Base-by-base conservation (phyloP, 2,888 invertebrate genomes). In the Monochamus alternatus region DNA sequence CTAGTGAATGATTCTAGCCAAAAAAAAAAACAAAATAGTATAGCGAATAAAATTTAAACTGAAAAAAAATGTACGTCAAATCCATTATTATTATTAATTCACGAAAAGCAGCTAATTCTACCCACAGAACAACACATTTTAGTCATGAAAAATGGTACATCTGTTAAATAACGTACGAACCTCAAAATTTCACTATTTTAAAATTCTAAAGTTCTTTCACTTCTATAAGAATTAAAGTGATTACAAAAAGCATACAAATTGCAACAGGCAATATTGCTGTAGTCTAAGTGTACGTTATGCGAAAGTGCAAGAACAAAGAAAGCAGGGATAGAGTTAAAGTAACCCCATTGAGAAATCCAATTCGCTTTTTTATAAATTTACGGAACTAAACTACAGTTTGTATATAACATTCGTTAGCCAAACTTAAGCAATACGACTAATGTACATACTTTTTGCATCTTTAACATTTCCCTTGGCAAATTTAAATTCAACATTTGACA, bases 341-440 rank as follows among this genome's bases (percentile, higher is more conserved):
- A n/a, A 8, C n/a, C 10, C 47, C 47, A 22, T 43, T 43, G 22
- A 63, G 22, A 22, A 63, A 32, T 47, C 64, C 12, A 62, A n/a
- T 62, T 14, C n/a, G 63, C 8, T 44, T 30, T 32, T 47, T 64
- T 30, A 14, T 47, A 8, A 22, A 30, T 62, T 8, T 30, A 64
- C 10, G 3, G 2, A 47, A 12, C 5, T 64, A 64, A 22, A 47
- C 44, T 64, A 10, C 22, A 22, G 22, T 30, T 64, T 47, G 22
- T 51, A 47, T 10, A 64, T 12, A 64, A 22, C 10, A 64, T 64
- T 51, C 31, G 5, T 64, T 47, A 64, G 5, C 47, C 12, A 64
- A 64, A 64, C 47, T 64, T 44, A 64, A 64, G 14, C 64, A 64
- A 30, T 64, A 14, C 64, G 47, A 31, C 22, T 64, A 64, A 47